Conservation (phyloP, 2,113 vertebrate genomes). For the Forbesichthys agassizii region DNA sequence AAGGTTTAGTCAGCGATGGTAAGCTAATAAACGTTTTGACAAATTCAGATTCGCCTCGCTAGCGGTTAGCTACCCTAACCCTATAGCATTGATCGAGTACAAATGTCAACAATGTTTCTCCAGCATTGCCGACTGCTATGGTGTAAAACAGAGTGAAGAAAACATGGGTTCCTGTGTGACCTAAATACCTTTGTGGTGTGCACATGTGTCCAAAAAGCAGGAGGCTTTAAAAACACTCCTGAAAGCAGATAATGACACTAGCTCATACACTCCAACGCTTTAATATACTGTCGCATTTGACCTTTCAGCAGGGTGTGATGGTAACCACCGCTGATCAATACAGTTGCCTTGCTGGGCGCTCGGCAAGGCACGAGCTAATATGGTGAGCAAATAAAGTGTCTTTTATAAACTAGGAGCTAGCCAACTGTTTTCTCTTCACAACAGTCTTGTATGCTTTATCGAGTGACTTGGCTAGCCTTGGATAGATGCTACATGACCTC, state of each 20-base stretch:
- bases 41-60: too few species aligned
- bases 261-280: too few species aligned
- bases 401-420: constrained; percentile 40
- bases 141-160: not conserved
- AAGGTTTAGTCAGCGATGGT: too few species aligned
- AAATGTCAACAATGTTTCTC: too few species aligned
- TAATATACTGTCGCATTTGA: constrained; percentile 38
- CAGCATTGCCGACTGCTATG: too few species aligned
- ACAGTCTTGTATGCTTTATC: constrained; percentile 7
- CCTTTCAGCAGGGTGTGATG: constrained; percentile 44
- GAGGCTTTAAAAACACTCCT: too few species aligned
- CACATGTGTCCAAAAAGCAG: too few species aligned
- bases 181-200: not conserved
- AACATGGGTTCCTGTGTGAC: not conserved
- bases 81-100: too few species aligned
- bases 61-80: too few species aligned
- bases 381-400: constrained; percentile 50
- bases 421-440: constrained; percentile 12
- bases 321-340: constrained; percentile 45
- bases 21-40: too few species aligned
- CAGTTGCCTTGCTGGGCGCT: constrained; percentile 1
- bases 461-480: constrained; percentile 11
- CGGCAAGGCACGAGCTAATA: constrained; percentile 14
- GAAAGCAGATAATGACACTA: too few species aligned
- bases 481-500: not conserved